A percentile compares a stretch with the other conserved stretches of the same genome.
phyloP scores from a whole-genome alignment of 2,113 vertebrate species.

The Neotoma lepida region DNA sequence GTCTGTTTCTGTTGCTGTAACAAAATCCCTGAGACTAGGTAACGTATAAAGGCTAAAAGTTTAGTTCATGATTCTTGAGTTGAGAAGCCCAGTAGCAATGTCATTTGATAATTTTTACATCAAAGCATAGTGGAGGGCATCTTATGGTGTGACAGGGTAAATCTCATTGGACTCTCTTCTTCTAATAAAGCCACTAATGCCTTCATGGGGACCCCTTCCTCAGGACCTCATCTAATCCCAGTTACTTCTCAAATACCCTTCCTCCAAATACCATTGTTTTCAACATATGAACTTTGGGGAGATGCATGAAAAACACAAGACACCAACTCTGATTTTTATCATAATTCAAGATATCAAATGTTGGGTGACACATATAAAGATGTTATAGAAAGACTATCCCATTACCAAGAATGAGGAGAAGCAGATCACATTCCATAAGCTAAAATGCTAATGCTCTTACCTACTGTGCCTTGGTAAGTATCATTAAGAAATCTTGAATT shows the following conservation, averaged over 20 bases:
- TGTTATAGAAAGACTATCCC: neutral
- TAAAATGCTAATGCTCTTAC: neutral
- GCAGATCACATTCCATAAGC: neutral
- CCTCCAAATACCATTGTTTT: neutral
- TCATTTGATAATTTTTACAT: neutral
- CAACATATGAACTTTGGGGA: neutral
- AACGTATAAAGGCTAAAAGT: neutral
- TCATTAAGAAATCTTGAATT: neutral
- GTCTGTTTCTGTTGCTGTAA: neutral
- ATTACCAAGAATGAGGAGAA: neutral
- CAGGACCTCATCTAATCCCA: neutral
- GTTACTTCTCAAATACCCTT: neutral
- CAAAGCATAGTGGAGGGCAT: neutral
- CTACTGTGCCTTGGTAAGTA: neutral
- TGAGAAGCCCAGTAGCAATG: neutral
- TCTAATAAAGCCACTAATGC: neutral
- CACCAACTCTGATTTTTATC: neutral
- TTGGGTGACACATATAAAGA: neutral
- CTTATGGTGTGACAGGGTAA: neutral
- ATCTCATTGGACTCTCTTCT: no score
- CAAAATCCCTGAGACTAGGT: neutral
- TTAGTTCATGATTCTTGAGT: neutral
- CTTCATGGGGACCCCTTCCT: no score
- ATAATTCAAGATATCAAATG: neutral
- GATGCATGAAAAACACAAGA: neutral